Evolutionary conservation across 2,888 invertebrate genomes (phyloP), one percentile per base, ranked within the genome.

Genomic region (Folsomia candida): DNA sequence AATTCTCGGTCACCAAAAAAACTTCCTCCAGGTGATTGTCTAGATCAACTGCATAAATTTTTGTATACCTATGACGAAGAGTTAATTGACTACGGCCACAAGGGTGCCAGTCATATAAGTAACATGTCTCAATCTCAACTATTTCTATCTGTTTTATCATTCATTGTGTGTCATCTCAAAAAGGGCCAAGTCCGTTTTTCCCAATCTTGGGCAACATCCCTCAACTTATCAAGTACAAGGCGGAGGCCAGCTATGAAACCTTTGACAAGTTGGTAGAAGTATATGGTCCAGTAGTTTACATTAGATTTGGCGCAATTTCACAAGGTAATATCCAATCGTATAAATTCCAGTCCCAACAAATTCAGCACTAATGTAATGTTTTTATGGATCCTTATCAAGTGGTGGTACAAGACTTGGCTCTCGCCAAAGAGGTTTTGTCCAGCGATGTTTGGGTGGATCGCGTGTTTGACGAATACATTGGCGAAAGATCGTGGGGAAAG

Each of bases 401-500:
- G 2, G 25, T 69, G 24, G 59, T 69, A 2, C 29, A 69, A 14
- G 69, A 69, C 26, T 51, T 20, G 14, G 58, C 58, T 24, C 27
- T 64, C 1, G 51, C 28, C 25, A 64, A 69, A 47, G 64, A 69
- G 4, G 57, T 69, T 20, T 22, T 69, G 9, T 58, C 54, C 27
- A 65, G 69, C 25, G 69, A 69, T 11, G 20, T 47, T 22, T 69
- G 69, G 69, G 65, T 69, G 2, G 58, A 65, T 59, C 64, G 69
- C 11, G 14, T 37, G 22, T 69, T 20, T 47, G 69, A 69, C 27
- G 28, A 58, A n/a, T 58, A 20, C 18, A 65, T 69, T 51, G 47
- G 59, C 26, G 63, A 69, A 58, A 14, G 69, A 58, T 58, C 64
- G 1, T 69, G 37, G 20, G 24, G 59, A 58, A 58, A 69, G 57